These are phyloP conservation scores for Odontamblyopus rebecca DNA, from an alignment of 2,797 vertebrate genomes.

Conservation along the genomic window DNA sequence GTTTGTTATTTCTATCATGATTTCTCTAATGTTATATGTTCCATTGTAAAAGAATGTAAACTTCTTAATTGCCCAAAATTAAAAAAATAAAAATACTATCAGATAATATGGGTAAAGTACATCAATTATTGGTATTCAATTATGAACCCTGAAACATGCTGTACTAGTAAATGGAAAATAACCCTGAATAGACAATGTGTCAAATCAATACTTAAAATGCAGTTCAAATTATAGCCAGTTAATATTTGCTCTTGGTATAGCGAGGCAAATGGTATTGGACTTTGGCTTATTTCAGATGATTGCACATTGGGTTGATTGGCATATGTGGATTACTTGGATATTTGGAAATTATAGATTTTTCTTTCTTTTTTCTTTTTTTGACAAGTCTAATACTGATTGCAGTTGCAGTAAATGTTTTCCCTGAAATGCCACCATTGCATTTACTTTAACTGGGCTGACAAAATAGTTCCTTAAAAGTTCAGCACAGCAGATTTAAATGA, in stretches of 20 bases:
- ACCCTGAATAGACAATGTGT: too few relatives aligned
- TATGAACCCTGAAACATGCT: not conserved
- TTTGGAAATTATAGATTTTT: not conserved
- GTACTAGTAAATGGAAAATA: too few relatives aligned
- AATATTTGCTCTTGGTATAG: too few relatives aligned
- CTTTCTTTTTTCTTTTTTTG: not conserved
- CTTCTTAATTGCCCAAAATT: too few relatives aligned
- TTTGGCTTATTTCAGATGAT: not conserved
- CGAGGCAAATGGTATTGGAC: not conserved
- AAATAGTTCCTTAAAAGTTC: conserved; percentile 6
- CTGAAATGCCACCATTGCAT: not conserved
- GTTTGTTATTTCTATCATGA: too few relatives aligned
- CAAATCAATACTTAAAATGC: not conserved
- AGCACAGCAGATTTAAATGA: conserved; percentile 6
- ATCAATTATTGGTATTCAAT: not conserved
- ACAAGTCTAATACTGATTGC: not conserved
- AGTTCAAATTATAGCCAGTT: not conserved
- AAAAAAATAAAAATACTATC: too few relatives aligned
- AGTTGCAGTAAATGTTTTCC: not conserved
- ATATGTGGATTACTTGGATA: not conserved
- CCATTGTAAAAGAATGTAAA: too few relatives aligned
- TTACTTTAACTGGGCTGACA: not conserved
- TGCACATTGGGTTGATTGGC: not conserved
- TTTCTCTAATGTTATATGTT: too few relatives aligned
- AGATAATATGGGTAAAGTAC: not conserved